Base-by-base conservation (phyloP, 2,797 vertebrate genomes). In the Tachyglossus aculeatus region DNA sequence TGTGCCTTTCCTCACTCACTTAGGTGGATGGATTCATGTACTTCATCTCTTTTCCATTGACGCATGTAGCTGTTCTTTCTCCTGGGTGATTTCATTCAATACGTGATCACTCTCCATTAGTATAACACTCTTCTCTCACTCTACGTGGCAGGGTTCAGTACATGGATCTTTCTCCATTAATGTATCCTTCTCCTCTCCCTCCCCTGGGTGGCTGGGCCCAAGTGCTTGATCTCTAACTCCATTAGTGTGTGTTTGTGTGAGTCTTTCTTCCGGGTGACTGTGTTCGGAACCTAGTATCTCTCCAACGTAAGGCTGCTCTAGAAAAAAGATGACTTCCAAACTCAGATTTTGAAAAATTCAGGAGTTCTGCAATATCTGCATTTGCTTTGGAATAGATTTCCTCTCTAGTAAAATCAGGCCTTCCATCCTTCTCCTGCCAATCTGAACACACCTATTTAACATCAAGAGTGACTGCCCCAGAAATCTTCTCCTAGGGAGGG, bases 11-110 rank as follows among this genome's bases (percentile, higher is more conserved):
- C 45, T 27, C 55, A 32, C 5, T 47, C 54, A 36, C 1, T 0
- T 22, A 29, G 29, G 29, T 0, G 2, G 13, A 7, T 8, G 19
- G 24, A n/a, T 21, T 50, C 22, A 34, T 44, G 33, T 58, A 32
- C 9, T 16, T 27, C 5, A 4, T 16, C 0, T 0, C 53, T 24
- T 13, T 13, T 3, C 10, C 63, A 7, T 7, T 44, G 1, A 29
- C 11, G 45, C 34, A n/a, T 25, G 24, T 4, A n/a, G n/a, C 16
- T 39, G 19, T 37, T 16, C 19, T 22, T 27, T 11, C 3, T 57
- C 16, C 50, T 29, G 25, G 16, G 2, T 2, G 4, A 2, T n/a
- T 45, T 1, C 25, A 36, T 38, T 2, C 22, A 18, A 61, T 34
- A 71, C 67, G 33, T 47, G 0, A 25, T 29, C 27, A 11, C 6